Base-by-base conservation (phyloP, 2,888 invertebrate genomes). In the Latrodectus elegans region DNA sequence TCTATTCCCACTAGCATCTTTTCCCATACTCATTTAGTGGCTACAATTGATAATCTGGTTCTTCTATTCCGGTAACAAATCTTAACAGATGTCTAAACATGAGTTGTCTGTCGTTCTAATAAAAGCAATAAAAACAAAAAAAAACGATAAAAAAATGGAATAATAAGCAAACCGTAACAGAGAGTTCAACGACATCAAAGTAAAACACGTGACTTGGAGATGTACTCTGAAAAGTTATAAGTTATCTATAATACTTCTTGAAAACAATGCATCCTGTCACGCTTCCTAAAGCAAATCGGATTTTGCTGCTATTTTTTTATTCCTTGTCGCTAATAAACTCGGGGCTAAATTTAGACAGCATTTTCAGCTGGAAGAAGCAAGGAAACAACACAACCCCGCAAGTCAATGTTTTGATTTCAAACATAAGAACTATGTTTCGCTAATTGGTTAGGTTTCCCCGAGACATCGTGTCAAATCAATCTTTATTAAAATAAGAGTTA, bases 241-340 rank as follows among this genome's bases (percentile, higher is more conserved):
- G 81, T 87, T 81, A 70, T 53, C 81, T 65, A 55, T 81, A 87
- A 77, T 81, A 68, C 26, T 60, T 75, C 81, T 76, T 71, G 6
- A 22, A 81, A 87, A 87, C 86, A 87, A 87, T 87, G 77, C 52
- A 52, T 53, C 70, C 67, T 81, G 86, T 87, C 86, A 87, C 86
- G 85, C 22, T 12, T 55, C n/a, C 26, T 38, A 38, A 76, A 81
- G 77, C 77, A 60, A 81, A 81, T 72, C 55, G 68, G 51, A 53
- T 78, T 77, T 78, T 78, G n/a, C 60, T 22, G 75, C 68, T 22
- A 60, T 38, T 11, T 51, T 60, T 51, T 74, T 55, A 4, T 68
- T 6, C 6, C 6, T 60, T n/a, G 60, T 60, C n/a, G 38, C 38
- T 38, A 38, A 38, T 38, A 38, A 38, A 38, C 38, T 38, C 6